phyloP scores from a whole-genome alignment of 2,113 vertebrate genomes.

The Entomyzon cyanotis region DNA sequence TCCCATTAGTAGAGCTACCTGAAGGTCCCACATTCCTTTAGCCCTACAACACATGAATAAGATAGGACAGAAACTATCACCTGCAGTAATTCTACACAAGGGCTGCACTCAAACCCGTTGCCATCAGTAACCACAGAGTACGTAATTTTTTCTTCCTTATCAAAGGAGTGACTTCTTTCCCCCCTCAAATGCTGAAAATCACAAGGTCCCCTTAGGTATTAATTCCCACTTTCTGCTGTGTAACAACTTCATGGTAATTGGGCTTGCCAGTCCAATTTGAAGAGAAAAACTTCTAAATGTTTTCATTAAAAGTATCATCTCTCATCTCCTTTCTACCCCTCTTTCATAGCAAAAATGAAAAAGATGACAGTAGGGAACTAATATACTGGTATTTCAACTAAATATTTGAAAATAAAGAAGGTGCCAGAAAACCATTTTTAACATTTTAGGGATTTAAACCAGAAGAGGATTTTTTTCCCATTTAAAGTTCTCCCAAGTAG shows the following conservation, averaged over 20 bases:
- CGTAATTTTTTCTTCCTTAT: fast-evolving
- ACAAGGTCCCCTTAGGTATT: neutral
- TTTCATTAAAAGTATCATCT: neutral
- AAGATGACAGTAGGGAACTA: neutral
- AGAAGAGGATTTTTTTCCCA: fast-evolving
- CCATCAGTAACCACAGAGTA: neutral
- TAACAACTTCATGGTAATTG: neutral
- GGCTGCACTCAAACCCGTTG: neutral
- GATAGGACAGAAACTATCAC: neutral
- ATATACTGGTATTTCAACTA: neutral
- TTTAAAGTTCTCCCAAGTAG: neutral
- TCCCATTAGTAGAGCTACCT: neutral
- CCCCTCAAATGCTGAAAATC: neutral
- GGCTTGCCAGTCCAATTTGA: neutral
- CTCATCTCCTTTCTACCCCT: neutral
- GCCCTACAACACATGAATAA: fast-evolving
- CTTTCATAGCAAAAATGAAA: neutral
- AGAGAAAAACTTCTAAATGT: neutral
- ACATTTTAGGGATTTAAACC: neutral
- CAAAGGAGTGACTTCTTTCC: fast-evolving
- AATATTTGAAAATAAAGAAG: neutral
- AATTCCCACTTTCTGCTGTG: neutral
- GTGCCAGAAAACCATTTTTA: neutral
- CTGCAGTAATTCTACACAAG: neutral
- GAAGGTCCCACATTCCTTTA: neutral